These are phyloP conservation scores for Lepilemur septentrionalis DNA, from an alignment of 2,797 vertebrate species.

Conservation along the genomic window DNA sequence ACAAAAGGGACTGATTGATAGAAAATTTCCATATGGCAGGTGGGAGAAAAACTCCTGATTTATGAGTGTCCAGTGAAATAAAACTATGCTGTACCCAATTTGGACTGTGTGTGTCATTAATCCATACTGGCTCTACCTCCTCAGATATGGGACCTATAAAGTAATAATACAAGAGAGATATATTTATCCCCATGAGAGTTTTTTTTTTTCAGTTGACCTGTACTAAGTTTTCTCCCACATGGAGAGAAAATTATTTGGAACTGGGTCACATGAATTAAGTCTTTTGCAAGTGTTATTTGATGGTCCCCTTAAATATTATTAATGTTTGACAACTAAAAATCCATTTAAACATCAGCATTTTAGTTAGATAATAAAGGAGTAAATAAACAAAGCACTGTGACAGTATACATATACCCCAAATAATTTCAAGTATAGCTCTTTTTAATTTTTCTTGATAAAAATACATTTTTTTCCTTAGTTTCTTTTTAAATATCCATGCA, in stretches of 20 bases:
- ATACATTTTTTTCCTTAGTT: not conserved
- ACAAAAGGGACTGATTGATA: not conserved
- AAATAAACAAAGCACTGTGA: not conserved
- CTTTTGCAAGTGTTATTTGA: conserved; percentile 20
- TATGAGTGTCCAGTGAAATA: not conserved
- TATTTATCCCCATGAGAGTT: not conserved
- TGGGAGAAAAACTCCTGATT: not conserved
- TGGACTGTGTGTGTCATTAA: not conserved
- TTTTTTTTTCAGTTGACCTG: not conserved
- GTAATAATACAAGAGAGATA: not conserved
- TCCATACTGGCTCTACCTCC: not conserved
- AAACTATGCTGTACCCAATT: not conserved
- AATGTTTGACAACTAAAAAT: not conserved
- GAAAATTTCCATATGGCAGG: not conserved
- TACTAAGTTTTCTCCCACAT: not conserved
- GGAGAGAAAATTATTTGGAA: not conserved
- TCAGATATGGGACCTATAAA: not conserved
- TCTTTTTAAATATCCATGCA: not conserved
- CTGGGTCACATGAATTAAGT: not conserved
- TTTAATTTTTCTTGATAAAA: not conserved
- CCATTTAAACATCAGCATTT: not conserved
- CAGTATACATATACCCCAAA: not conserved
- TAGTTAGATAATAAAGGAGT: not conserved
- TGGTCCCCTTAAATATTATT: not conserved
- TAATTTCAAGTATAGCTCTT: not conserved